Conservation (phyloP, 1,140 invertebrate genomes). For the Capitella teleta region DNA sequence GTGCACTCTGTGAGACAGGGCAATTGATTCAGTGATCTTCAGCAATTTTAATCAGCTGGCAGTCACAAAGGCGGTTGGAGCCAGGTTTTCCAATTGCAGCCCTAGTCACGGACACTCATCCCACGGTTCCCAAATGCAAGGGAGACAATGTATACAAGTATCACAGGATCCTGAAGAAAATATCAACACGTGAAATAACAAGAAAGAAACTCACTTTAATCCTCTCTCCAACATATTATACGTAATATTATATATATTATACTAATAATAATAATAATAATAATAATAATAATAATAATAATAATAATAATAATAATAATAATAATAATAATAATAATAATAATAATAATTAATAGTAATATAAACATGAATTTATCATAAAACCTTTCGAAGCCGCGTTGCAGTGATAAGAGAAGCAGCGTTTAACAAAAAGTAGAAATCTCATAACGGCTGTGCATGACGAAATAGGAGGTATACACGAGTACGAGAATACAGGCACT, state of each 20-base stretch:
- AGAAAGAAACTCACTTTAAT: neutral
- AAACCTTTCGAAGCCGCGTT: no score
- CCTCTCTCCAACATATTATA: neutral
- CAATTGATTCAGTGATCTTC: no score
- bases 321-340: neutral
- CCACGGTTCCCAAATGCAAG: neutral
- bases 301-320: neutral
- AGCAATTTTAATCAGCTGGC: no score
- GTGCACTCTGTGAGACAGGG: no score
- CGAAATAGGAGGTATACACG: neutral
- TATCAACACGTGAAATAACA: neutral
- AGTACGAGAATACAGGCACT: neutral
- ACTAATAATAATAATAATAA: neutral
- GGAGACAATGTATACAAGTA: neutral
- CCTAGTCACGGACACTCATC: no score
- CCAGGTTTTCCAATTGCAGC: no score
- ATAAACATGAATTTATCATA: no score
- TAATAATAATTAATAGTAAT: neutral
- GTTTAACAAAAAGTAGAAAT: no score
- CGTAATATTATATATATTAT: neutral
- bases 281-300: neutral
- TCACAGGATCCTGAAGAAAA: neutral
- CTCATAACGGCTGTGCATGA: no score
- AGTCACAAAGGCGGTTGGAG: no score
- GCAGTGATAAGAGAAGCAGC: no score